Percentiles rank a stretch among this genome's conserved stretches.
Conservation (phyloP, 2,113 vertebrate species). For the Lampris megalopsis region DNA sequence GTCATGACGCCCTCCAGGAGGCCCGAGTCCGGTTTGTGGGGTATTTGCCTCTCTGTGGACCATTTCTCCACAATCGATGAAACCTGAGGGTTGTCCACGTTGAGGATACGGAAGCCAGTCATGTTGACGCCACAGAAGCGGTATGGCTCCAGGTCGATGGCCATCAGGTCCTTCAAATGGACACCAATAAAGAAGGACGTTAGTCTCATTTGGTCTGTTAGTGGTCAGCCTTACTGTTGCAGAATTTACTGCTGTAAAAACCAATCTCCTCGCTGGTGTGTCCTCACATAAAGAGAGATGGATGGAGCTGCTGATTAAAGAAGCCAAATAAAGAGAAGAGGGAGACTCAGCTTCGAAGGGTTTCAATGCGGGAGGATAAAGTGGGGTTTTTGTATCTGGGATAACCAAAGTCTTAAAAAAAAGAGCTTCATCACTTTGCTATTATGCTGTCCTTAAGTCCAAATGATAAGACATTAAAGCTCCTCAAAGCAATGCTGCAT, state of each 20-base stretch:
- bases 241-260: not conserved
- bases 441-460: not conserved
- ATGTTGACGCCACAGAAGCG: slow-evolving; percentile 98
- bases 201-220: slow-evolving; percentile 36
- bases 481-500: not conserved
- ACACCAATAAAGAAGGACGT: slow-evolving; percentile 21
- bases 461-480: too few relatives aligned
- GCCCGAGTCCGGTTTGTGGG: slow-evolving; percentile 90
- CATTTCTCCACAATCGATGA: slow-evolving; percentile 96
- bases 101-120: slow-evolving; percentile 98
- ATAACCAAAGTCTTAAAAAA: slow-evolving; percentile 57
- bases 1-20: slow-evolving; percentile 96
- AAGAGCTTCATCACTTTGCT: slow-evolving; percentile 56
- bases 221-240: slow-evolving; percentile 31
- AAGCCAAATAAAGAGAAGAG: slow-evolving; percentile 48
- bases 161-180: slow-evolving; percentile 92
- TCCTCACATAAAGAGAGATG: slow-evolving; percentile 53
- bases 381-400: slow-evolving; percentile 26
- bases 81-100: slow-evolving; percentile 96
- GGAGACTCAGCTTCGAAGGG: slow-evolving; percentile 38
- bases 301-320: slow-evolving; percentile 51
- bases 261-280: slow-evolving; percentile 42
- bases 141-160: slow-evolving; percentile 96
- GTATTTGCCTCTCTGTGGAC: slow-evolving; percentile 93
- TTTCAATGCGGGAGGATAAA: slow-evolving; percentile 53